These are phyloP conservation scores for Papilio glaucus DNA, from an alignment of 1,140 invertebrate species.

Conservation along the genomic window DNA sequence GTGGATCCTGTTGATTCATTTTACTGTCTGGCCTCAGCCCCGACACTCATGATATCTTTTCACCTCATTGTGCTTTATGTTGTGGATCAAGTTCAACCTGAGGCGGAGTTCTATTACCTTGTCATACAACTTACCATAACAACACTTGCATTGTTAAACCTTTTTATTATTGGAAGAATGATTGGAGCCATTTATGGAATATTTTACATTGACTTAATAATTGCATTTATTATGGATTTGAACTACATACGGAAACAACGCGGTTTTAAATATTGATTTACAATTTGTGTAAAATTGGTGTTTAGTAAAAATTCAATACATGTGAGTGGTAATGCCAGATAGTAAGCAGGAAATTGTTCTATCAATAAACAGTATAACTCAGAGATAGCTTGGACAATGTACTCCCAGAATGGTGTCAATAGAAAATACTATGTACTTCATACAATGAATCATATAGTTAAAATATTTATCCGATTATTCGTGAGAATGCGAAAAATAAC, in stretches of 20 bases:
- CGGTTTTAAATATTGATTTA: slow-evolving; percentile 58
- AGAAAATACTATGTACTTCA: slow-evolving; percentile 21
- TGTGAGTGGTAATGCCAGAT: background rate
- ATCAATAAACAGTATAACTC: slow-evolving; percentile 17
- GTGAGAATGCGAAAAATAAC: slow-evolving; percentile 52
- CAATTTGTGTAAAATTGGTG: slow-evolving; percentile 39
- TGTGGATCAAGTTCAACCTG: slow-evolving; percentile 71
- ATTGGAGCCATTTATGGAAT: slow-evolving; percentile 69
- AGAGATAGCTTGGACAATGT: slow-evolving; percentile 21
- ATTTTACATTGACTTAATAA: slow-evolving; percentile 74
- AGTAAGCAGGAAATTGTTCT: slow-evolving; percentile 23
- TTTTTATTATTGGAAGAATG: slow-evolving; percentile 60
- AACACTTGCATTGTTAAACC: slow-evolving; percentile 52
- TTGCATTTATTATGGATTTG: slow-evolving; percentile 67
- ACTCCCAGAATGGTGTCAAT: slow-evolving; percentile 21
- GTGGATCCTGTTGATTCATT: slow-evolving; percentile 65
- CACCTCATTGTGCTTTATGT: slow-evolving; percentile 71
- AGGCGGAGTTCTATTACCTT: slow-evolving; percentile 72
- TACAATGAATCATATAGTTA: slow-evolving; percentile 45
- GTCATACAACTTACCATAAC: slow-evolving; percentile 62
- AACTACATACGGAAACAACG: slow-evolving; percentile 68
- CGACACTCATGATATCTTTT: slow-evolving; percentile 69
- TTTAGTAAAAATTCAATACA: slow-evolving; percentile 17
- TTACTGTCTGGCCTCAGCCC: slow-evolving; percentile 65
- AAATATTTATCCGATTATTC: slow-evolving; percentile 41